Conservation (phyloP, 2,797 vertebrate species). For the Pogonophryne albipinna region DNA sequence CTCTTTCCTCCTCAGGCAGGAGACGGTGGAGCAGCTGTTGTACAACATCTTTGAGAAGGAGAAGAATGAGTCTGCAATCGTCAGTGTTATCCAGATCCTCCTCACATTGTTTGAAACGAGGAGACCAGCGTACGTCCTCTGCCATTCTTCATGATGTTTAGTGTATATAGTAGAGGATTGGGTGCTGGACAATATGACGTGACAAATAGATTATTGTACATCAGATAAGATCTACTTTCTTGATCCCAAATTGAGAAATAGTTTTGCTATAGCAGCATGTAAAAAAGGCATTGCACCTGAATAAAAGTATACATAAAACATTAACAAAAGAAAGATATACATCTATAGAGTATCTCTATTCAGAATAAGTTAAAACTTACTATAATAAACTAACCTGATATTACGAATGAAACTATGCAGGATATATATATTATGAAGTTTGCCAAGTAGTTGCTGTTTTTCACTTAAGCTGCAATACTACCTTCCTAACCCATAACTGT, state of each 20-base stretch:
- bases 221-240: no score
- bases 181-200: background rate
- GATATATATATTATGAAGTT: no score
- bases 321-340: no score
- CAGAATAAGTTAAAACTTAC: no score
- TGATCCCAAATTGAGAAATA: background rate
- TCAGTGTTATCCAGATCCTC: slow-evolving; percentile 98
- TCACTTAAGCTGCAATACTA: background rate
- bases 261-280: no score
- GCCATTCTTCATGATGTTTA: background rate
- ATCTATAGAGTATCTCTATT: no score
- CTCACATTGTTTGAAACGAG: slow-evolving; percentile 97
- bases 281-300: no score
- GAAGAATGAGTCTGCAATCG: slow-evolving; percentile 97
- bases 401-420: no score
- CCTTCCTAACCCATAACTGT: background rate
- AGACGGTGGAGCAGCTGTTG: slow-evolving; percentile 96
- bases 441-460: no score
- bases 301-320: no score
- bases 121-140: slow-evolving; percentile 92
- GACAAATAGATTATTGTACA: background rate
- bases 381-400: no score
- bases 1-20: slow-evolving; percentile 85
- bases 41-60: slow-evolving; percentile 97
- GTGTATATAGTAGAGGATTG: background rate